Percentiles rank a stretch among this genome's conserved stretches.
phyloP scores from a whole-genome alignment of 2,113 vertebrate species.

The Rhineura floridana region DNA sequence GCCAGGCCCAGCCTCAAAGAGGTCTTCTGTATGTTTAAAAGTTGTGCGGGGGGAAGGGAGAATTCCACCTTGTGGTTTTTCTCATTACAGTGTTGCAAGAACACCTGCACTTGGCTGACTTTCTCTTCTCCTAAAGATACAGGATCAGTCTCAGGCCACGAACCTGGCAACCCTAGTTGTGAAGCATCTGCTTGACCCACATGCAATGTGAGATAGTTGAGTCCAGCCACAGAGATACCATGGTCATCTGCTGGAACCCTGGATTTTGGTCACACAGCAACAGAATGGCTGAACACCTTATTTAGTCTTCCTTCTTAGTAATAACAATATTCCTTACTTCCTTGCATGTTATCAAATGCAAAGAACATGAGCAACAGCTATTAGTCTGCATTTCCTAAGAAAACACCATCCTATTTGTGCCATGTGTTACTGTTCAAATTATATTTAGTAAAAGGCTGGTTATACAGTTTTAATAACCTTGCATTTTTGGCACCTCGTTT shows the following conservation, averaged over 20 bases:
- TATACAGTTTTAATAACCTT: slow-evolving; percentile 12
- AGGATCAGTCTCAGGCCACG: too few relatives aligned
- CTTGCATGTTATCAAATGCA: not conserved
- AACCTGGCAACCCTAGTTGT: too few relatives aligned
- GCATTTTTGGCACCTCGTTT: slow-evolving; percentile 16
- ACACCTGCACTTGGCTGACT: too few relatives aligned
- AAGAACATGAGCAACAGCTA: not conserved
- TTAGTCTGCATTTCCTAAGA: not conserved
- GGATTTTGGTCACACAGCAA: not conserved
- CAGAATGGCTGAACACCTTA: not conserved
- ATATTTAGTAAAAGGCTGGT: slow-evolving; percentile 24
- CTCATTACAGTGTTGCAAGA: too few relatives aligned
- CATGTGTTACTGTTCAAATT: not conserved
- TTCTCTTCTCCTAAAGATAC: too few relatives aligned
- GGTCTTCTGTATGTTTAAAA: too few relatives aligned
- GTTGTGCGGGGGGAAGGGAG: too few relatives aligned
- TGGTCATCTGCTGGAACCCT: not conserved
- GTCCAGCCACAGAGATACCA: not conserved
- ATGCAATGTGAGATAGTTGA: not conserved
- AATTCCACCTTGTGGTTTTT: too few relatives aligned
- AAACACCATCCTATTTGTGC: slow-evolving; percentile 3
- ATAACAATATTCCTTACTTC: not conserved
- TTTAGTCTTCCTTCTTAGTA: not conserved
- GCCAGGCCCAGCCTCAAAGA: too few relatives aligned
- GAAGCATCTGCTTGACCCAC: not conserved